Base-by-base conservation (phyloP, 1,140 invertebrate genomes). In the Zaprionus tsacasi region DNA sequence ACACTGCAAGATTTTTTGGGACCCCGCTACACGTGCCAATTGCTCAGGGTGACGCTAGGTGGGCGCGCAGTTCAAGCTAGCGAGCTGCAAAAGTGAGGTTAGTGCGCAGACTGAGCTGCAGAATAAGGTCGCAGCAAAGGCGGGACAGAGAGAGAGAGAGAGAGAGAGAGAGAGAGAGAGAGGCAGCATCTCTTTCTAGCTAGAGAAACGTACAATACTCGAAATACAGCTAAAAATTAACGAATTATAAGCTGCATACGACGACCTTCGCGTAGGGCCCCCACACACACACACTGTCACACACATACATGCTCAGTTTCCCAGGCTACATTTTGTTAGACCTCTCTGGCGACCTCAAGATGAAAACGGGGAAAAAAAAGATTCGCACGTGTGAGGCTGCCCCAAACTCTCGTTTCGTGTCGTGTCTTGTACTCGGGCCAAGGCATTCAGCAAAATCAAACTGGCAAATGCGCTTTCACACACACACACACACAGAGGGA, bases 381-480 rank as follows among this genome's bases (percentile, higher is more conserved):
- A 83, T 85, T 81, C 54, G 73, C 81, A 83, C 78, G 81, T 83
- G 81, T 80, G 77, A 35, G 36, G 43, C 36, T 21, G 38, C 30
- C 65, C 54, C 35, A 64, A 65, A 40, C 63, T 55, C 63, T 55
- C 63, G 52, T 43, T 65, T 55, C 11, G 45, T 57, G 54, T 70
- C 40, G 63, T 66, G 59, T 36, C 43, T 58, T 77, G 73, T 82
- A 54, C 70, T 61, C 52, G 59, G 60, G 58, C 73, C 70, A 78
- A 75, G 72, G 72, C 48, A 60, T 52, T 58, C 70, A 72, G 63
- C 65, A 70, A 64, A 76, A 69, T 72, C 72, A 78, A 82, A 70
- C 78, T 76, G 71, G 71, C 76, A 78, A 78, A 74, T 69, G 66
- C 66, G 58, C 71, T 69, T 69, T 58, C 72, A 58, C 67, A 63